Percentiles rank a stretch among this genome's conserved stretches.
Evolutionary conservation across 2,888 invertebrate genomes (phyloP).

Genomic region (Apeira syringaria): DNA sequence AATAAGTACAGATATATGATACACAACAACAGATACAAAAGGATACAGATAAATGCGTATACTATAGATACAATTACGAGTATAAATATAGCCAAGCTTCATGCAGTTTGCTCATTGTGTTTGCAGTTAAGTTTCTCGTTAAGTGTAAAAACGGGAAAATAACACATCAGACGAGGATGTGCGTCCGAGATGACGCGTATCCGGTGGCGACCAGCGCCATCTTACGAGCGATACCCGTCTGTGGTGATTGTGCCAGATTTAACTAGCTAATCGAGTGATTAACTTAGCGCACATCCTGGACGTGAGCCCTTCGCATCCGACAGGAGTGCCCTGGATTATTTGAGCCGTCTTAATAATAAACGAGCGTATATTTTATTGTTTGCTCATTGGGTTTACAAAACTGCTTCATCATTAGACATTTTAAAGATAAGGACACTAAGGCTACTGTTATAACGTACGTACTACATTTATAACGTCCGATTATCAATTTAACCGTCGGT

Average conservation of each 20-base stretch:
- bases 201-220: slow-evolving; percentile 58
- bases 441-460: too few relatives aligned
- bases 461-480: too few relatives aligned
- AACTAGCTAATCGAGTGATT: slow-evolving; percentile 45
- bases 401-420: too few relatives aligned
- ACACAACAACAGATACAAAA: too few relatives aligned
- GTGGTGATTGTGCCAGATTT: slow-evolving; percentile 46
- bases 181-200: slow-evolving; percentile 72
- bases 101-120: slow-evolving; percentile 49
- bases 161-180: slow-evolving; percentile 69
- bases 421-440: too few relatives aligned
- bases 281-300: slow-evolving; percentile 35
- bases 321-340: slow-evolving; percentile 18
- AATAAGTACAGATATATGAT: too few relatives aligned
- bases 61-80: too few relatives aligned
- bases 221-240: slow-evolving; percentile 50
- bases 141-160: slow-evolving; percentile 64
- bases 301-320: slow-evolving; percentile 22
- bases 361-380: too few relatives aligned
- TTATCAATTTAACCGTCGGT: too few relatives aligned
- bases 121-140: slow-evolving; percentile 42
- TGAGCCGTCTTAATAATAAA: neutral
- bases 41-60: too few relatives aligned
- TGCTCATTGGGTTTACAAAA: too few relatives aligned
- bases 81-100: slow-evolving; percentile 33